Percentiles rank a stretch among this genome's conserved stretches.
Conservation (phyloP, 2,113 vertebrate species). For the Eublepharis macularius region DNA sequence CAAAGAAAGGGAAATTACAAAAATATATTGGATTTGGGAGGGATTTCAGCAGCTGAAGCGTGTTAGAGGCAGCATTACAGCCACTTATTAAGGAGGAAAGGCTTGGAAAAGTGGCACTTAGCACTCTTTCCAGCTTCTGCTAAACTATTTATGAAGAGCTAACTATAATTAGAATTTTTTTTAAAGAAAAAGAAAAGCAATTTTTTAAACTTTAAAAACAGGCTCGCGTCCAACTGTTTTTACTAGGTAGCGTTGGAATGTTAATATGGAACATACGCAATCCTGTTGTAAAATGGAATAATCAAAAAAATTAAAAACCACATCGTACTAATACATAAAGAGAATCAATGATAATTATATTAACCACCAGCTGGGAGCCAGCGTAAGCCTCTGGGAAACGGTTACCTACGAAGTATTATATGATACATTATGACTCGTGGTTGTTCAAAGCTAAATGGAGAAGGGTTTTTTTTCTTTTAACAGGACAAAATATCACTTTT, state of each 20-base stretch:
- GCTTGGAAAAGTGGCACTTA: constrained; percentile 47
- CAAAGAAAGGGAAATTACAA: constrained; percentile 61
- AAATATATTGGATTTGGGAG: constrained; percentile 58
- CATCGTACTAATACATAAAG: constrained; percentile 51
- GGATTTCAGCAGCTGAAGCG: constrained; percentile 33
- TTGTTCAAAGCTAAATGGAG: neutral
- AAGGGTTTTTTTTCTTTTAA: constrained; percentile 8
- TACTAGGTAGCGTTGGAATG: constrained; percentile 63
- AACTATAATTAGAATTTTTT: constrained; percentile 61
- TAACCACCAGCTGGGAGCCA: constrained; percentile 25
- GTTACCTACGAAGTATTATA: constrained; percentile 24
- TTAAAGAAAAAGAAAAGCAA: constrained; percentile 43
- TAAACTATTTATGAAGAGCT: constrained; percentile 62
- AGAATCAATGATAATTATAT: constrained; percentile 49
- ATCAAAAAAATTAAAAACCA: constrained; percentile 29
- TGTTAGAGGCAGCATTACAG: constrained; percentile 45
- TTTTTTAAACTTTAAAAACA: constrained; percentile 46
- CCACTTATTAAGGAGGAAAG: constrained; percentile 39
- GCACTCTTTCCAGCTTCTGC: constrained; percentile 48
- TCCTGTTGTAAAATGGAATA: constrained; percentile 36
- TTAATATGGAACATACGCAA: constrained; percentile 55
- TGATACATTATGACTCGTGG: constrained; percentile 38
- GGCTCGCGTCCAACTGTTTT: constrained; percentile 57
- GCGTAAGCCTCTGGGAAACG: neutral
- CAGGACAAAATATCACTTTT: constrained; percentile 31